Evolutionary conservation across 2,797 vertebrate species (phyloP), one percentile per base, ranked within the genome.

Genomic region (Sebastes alutus): DNA sequence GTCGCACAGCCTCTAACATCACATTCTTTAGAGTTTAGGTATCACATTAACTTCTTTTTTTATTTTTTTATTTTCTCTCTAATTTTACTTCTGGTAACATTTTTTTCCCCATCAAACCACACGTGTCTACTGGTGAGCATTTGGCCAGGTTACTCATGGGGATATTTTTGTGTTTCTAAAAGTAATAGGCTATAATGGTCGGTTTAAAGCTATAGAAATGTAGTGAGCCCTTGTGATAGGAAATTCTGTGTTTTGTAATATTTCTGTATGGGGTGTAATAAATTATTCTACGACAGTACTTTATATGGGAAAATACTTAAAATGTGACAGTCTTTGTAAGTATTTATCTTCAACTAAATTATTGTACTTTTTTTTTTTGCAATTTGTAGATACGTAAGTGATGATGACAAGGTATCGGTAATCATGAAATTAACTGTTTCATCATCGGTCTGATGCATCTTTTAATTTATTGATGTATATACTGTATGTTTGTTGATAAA

Each of bases 401-500:
- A 95, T 93, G 90, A 94, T 91, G 89, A 96, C 91, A 93, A 95
- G 93, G 93, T 96, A 95, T 94, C 94, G 93, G 93, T 95, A 95
- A 95, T 93, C 87, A 93, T 94, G 83, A 89, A 93, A 94, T 95
- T 92, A 93, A 94, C 87, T 93, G 93, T 95, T 95, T 95, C 90
- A 91, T 94, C 92, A 93, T 94, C 87, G 75, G 91, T 96, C 91
- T 80, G 87, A 93, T 89, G 92, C 91, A 95, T 96, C 95, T 93
- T 94, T 96, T 96, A 95, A 97, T 97, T 98, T 98, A 97, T 97
- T 97, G 96, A 96, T 99, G 97, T 98, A 98, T 95, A 97, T 97
- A 97, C 93, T 97, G 97, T 97, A 97, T 96, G 97, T 97, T 97
- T 98, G 97, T 97, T 96, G 96, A 98, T 97, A 97, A 96, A 97